phyloP scores from a whole-genome alignment of 1,140 invertebrate genomes.

The Hyposmocoma kahamanoa region DNA sequence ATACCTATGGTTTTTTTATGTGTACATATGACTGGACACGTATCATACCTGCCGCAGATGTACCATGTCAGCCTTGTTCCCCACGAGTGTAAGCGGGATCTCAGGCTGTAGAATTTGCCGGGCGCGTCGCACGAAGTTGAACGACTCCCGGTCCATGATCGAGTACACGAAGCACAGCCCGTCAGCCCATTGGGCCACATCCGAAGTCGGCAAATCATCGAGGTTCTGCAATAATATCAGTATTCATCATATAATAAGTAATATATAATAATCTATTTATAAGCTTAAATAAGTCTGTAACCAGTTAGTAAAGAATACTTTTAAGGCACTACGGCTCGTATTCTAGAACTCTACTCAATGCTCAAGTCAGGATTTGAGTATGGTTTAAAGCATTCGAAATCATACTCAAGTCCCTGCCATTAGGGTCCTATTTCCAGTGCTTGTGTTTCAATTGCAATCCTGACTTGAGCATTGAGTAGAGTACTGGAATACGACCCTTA shows the following conservation, averaged over 20 bases:
- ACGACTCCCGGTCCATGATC: slow-evolving; percentile 90
- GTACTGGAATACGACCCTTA: too few relatives aligned
- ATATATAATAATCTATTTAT: background rate
- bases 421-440: too few relatives aligned
- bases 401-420: too few relatives aligned
- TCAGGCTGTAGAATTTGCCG: slow-evolving; percentile 81
- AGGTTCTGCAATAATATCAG: slow-evolving; percentile 37
- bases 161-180: slow-evolving; percentile 92
- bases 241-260: background rate
- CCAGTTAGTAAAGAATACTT: background rate
- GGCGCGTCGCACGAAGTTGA: slow-evolving; percentile 87
- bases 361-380: too few relatives aligned
- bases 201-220: slow-evolving; percentile 83
- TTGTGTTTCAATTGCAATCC: too few relatives aligned
- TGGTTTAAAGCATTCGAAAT: too few relatives aligned
- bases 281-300: background rate
- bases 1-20: too few relatives aligned
- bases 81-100: slow-evolving; percentile 86
- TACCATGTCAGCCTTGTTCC: slow-evolving; percentile 94
- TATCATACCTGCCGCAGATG: slow-evolving; percentile 87
- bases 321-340: too few relatives aligned
- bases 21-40: too few relatives aligned
- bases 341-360: too few relatives aligned
- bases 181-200: slow-evolving; percentile 91
- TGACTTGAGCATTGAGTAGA: too few relatives aligned